phyloP scores from a whole-genome alignment of 30 jellyfish, hydroid and myxozoan species.

The Cassiopea xamachana region DNA sequence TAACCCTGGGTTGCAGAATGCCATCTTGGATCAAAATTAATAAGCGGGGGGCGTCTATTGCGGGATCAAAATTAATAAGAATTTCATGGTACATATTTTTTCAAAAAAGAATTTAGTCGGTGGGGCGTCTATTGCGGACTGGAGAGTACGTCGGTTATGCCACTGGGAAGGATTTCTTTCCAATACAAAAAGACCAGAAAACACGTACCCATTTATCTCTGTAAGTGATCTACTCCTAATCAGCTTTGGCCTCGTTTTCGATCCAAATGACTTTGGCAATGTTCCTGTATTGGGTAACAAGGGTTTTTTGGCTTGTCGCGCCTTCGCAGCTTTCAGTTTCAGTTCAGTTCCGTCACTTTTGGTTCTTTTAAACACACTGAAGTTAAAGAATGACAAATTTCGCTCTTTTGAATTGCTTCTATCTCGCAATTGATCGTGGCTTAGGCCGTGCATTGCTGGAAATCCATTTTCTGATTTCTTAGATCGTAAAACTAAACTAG shows the following conservation, averaged over 20 bases:
- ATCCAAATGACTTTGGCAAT: slow-evolving; percentile 6
- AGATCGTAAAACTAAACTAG: not conserved
- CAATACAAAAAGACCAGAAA: not conserved
- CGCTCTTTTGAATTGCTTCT: slow-evolving; percentile 38
- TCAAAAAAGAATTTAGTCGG: no score
- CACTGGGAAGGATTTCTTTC: no score
- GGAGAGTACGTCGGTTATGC: no score
- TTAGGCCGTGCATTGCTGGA: slow-evolving; percentile 4
- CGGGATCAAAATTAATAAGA: no score
- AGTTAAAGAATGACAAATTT: slow-evolving; percentile 80
- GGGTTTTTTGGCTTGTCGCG: slow-evolving; percentile 49
- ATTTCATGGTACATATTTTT: no score
- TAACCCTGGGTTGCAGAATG: no score
- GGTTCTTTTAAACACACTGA: slow-evolving; percentile 82
- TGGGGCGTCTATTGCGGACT: no score
- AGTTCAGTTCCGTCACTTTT: slow-evolving; percentile 72
- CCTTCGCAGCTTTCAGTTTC: slow-evolving; percentile 41
- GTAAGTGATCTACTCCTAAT: slow-evolving; percentile 59
- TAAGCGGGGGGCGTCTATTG: no score
- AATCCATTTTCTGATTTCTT: slow-evolving; percentile 11
- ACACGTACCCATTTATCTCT: slow-evolving; percentile 33
- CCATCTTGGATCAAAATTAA: no score
- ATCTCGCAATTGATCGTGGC: slow-evolving; percentile 5
- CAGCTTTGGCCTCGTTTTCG: not conserved
- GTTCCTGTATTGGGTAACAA: slow-evolving; percentile 11